Evolutionary conservation across 2,797 vertebrate genomes (phyloP), one percentile per base, ranked within the genome.

Genomic region (Podarcis lilfordi): DNA sequence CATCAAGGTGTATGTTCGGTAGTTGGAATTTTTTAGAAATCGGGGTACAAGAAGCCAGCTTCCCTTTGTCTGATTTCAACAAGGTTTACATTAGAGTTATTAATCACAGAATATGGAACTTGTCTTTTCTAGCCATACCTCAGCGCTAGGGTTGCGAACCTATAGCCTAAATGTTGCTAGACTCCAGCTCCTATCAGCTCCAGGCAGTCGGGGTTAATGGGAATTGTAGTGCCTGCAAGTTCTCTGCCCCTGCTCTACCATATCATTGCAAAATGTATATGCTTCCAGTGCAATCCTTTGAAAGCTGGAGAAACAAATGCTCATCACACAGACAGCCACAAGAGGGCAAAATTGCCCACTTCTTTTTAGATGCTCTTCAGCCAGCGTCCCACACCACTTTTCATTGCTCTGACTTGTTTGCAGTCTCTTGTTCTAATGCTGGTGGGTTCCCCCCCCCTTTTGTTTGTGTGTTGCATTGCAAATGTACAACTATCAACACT

Each of bases 341-440:
- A 90, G 89, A 90, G 83, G 89, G 40, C 82, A 88, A 55, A 6
- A 35, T 74, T 64, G 43, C 17, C 68, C 17, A 66, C 23, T 10
- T 21, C 32, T 83, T 55, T n/a, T 45, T 77, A 45, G 3, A 29
- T 10, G 13, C 32, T 45, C 21, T 50, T 61, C 78, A 80, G 3
- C 27, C 32, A 23, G 78, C 69, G n/a, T 78, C 21, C 8, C 10
- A 35, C 5, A 2, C 68, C 2, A 55, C 50, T 59, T 80, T 72
- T 72, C 32, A 11, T 69, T 9, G n/a, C 35, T 45, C 68, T 13
- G 55, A 21, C 27, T n/a, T 85, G 50, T 50, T 68, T n/a, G 19
- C 29, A 32, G 15, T 29, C 27, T 81, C 29, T 45, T 23, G 2
- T 40, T 43, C 29, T 55, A 37, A 23, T 32, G 61, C 8, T 35